Evolutionary conservation across 2,888 invertebrate species (phyloP), one percentile per base, ranked within the genome.

Genomic region (Anoplius nigerrimus): DNA sequence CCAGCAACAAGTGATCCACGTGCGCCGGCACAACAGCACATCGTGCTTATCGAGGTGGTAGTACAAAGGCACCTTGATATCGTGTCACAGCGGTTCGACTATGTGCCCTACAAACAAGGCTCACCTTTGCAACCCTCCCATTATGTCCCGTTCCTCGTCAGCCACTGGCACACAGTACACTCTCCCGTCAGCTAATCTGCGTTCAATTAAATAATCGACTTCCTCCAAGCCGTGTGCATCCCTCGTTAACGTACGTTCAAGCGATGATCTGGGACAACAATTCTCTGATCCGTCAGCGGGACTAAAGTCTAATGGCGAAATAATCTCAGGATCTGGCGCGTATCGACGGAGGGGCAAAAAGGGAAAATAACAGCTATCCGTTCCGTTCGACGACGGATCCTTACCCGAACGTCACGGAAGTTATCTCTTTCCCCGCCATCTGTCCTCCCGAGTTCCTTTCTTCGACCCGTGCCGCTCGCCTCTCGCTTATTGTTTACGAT

Each of bases 401-500:
- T 34, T 6, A 34, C 34, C 6, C 34, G 11, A 6, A 34, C 34
- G 34, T 34, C 34, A 34, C 34, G 27, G 27, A 55, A 55, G 55
- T 55, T 55, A 16, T 67, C 74, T 65, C 63, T 57, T 66, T 69
- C 43, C 52, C 52, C 72, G 65, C 74, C 82, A 79, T 81, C 83
- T 80, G 81, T 66, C 70, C 62, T 66, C 64, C 69, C 66, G 69
- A 62, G 27, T 65, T 60, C 57, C 20, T 43, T 54, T 52, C 60
- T 57, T 65, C 16, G 52, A 18, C 59, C 66, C 62, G 66, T 59
- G 64, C 34, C 43, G 65, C 52, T 43, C 66, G 66, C 45, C 60
- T 69, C 62, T 52, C 61, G 56, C 53, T n/a, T 73, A 84, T 88
- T 88, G 87, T 88, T 83, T 84, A 83, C 83, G 81, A 87, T 86